Conservation (phyloP, 2,888 invertebrate species). For the Oscheius onirici region DNA sequence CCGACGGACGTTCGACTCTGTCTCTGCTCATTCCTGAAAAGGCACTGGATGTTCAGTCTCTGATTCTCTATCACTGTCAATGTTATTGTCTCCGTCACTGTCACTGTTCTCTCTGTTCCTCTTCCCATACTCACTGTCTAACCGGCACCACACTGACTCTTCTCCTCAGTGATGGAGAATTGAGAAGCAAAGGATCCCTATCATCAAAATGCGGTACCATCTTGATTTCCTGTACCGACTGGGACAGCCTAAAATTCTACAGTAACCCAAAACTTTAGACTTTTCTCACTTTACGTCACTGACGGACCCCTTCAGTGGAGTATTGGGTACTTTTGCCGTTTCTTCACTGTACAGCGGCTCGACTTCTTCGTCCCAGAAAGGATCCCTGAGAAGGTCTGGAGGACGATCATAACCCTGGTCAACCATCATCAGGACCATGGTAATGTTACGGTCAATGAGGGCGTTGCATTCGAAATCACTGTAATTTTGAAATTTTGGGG, state of each 20-base stretch:
- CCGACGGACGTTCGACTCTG: conserved; percentile 45
- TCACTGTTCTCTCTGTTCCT: neutral
- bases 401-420: conserved; percentile 66
- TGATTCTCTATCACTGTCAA: neutral
- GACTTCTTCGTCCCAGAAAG: conserved; percentile 67
- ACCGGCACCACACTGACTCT: conserved; percentile 53
- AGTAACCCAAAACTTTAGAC: neutral
- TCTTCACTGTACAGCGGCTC: conserved; percentile 58
- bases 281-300: conserved; percentile 44
- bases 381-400: conserved; percentile 63
- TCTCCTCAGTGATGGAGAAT: conserved; percentile 38
- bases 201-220: conserved; percentile 57
- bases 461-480: conserved; percentile 60
- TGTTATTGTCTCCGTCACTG: too few relatives aligned
- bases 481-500: neutral
- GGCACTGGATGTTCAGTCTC: too few relatives aligned
- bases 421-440: conserved; percentile 67
- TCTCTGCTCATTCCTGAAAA: conserved; percentile 27
- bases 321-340: conserved; percentile 50
- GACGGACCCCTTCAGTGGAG: conserved; percentile 49
- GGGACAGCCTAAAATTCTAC: conserved; percentile 45
- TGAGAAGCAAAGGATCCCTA: conserved; percentile 12
- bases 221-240: conserved; percentile 54
- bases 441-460: conserved; percentile 62
- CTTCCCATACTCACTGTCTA: conserved; percentile 35